These are phyloP conservation scores for Acanthurus tractus DNA, from an alignment of 2,797 vertebrate genomes.

Conservation along the genomic window DNA sequence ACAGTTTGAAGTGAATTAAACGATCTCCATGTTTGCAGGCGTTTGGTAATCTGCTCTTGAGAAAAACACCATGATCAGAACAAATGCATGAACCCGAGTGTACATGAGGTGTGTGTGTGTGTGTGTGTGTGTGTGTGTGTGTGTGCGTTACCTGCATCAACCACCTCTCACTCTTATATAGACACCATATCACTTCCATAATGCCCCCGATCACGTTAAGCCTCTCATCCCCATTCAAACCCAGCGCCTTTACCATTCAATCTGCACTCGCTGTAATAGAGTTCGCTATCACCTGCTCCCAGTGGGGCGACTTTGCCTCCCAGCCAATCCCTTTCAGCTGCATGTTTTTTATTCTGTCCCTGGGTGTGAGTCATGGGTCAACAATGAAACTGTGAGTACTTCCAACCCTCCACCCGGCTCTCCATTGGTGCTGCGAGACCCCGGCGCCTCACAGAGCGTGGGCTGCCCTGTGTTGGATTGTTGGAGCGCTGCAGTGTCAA, in stretches of 20 bases:
- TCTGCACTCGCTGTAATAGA: constrained; percentile 78
- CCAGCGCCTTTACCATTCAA: constrained; percentile 56
- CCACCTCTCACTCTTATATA: constrained; percentile 37
- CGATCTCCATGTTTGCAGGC: constrained; percentile 6
- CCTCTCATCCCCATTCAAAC: constrained; percentile 67
- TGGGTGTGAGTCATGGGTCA: constrained; percentile 71
- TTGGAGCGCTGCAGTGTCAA: constrained; percentile 68
- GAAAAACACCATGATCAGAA: constrained; percentile 7
- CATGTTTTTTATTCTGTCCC: constrained; percentile 68
- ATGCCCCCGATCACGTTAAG: constrained; percentile 53
- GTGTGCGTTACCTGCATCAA: constrained; percentile 4
- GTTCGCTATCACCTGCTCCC: constrained; percentile 71
- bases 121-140: not conserved
- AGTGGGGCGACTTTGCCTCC: constrained; percentile 62
- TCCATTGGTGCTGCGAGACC: constrained; percentile 20
- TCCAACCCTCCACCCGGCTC: not conserved
- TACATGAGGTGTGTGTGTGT: not conserved
- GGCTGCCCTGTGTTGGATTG: constrained; percentile 46
- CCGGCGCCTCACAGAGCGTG: constrained; percentile 9
- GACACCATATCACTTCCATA: constrained; percentile 54
- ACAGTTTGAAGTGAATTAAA: constrained; percentile 18
- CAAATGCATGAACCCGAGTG: not conserved
- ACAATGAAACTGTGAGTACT: constrained; percentile 50
- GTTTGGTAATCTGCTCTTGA: constrained; percentile 28
- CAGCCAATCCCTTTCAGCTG: constrained; percentile 72